Percentiles rank a stretch among this genome's conserved stretches.
phyloP scores from a whole-genome alignment of 2,888 invertebrate species.

The Amphipyra tragopoginis region DNA sequence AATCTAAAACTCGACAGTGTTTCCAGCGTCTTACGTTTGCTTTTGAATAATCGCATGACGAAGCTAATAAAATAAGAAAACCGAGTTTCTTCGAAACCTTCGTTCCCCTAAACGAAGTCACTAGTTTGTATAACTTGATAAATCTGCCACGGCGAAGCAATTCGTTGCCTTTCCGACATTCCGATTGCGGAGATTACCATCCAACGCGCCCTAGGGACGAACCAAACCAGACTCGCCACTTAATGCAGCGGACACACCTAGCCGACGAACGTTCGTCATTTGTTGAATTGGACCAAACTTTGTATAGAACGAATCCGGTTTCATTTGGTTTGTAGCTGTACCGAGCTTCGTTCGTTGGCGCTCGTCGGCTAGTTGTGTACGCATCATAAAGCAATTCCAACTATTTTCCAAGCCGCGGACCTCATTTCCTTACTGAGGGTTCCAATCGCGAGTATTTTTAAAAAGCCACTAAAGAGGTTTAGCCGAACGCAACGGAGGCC shows the following conservation, averaged over 20 bases:
- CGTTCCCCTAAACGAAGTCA: slow-evolving; percentile 7
- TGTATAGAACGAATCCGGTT: too few species aligned
- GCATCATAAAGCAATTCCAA: slow-evolving; percentile 39
- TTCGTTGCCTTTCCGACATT: slow-evolving; percentile 42
- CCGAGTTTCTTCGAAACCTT: background rate
- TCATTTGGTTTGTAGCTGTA: too few species aligned
- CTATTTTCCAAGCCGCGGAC: slow-evolving; percentile 56
- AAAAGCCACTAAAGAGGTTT: slow-evolving; percentile 60
- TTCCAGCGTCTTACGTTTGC: too few species aligned
- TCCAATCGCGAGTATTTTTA: slow-evolving; percentile 59
- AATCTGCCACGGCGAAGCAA: slow-evolving; percentile 41
- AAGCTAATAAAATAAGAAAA: slow-evolving; percentile 8
- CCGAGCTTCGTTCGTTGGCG: too few species aligned
- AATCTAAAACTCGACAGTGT: too few species aligned
- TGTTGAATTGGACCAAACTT: too few species aligned
- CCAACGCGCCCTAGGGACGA: slow-evolving; percentile 33
- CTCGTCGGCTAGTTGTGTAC: too few species aligned
- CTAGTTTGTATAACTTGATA: slow-evolving; percentile 44
- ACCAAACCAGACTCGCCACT: slow-evolving; percentile 46
- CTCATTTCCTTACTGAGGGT: slow-evolving; percentile 51
- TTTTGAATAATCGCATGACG: too few species aligned
- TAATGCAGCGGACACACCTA: slow-evolving; percentile 23
- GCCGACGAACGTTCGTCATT: too few species aligned
- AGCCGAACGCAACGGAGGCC: slow-evolving; percentile 34
- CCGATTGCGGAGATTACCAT: slow-evolving; percentile 43